These are phyloP conservation scores for Elgaria multicarinata DNA, from an alignment of 2,113 vertebrate species.

Conservation along the genomic window DNA sequence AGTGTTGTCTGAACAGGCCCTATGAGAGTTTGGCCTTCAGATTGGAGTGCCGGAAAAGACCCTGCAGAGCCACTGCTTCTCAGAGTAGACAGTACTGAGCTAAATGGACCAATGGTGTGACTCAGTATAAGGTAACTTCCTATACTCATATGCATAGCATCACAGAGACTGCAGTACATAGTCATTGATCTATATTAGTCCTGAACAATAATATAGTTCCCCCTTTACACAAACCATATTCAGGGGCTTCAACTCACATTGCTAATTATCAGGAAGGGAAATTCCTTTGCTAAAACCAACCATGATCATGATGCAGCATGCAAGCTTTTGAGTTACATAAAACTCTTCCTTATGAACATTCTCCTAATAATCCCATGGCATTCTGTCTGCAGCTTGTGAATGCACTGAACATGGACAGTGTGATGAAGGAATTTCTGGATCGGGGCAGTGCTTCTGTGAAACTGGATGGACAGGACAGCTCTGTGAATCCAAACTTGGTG, in stretches of 20 bases:
- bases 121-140: neutral
- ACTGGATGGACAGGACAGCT: slow-evolving; percentile 86
- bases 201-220: neutral
- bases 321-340: neutral
- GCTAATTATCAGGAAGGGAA: neutral
- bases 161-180: neutral
- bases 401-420: slow-evolving; percentile 88
- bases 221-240: neutral
- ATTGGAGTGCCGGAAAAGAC: neutral
- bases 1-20: too few species aligned
- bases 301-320: neutral
- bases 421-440: slow-evolving; percentile 81
- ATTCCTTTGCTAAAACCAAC: neutral
- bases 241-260: neutral
- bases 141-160: neutral
- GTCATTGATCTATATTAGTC: neutral
- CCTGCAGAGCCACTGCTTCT: too few species aligned
- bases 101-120: too few species aligned
- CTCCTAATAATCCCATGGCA: accelerated
- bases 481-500: slow-evolving; percentile 85
- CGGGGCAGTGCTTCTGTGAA: slow-evolving; percentile 88
- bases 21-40: neutral
- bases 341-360: neutral
- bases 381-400: slow-evolving; percentile 82
- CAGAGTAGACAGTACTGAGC: neutral